Evolutionary conservation across 2,113 vertebrate species (phyloP).

Genomic region (Dissostichus mawsoni): DNA sequence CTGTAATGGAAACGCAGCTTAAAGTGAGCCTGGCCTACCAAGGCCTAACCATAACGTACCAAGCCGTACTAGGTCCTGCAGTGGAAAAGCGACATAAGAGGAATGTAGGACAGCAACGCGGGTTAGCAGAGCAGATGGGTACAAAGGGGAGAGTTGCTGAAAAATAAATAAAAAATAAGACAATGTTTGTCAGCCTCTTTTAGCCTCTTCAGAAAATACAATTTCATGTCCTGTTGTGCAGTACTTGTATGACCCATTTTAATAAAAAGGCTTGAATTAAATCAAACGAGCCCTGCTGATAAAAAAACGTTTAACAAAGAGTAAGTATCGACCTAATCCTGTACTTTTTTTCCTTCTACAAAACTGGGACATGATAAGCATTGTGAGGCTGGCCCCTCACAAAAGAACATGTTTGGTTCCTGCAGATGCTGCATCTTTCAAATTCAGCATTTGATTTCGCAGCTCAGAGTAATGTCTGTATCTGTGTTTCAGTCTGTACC

Average conservation of each 20-base stretch:
- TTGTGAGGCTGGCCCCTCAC: neutral
- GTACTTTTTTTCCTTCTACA: neutral
- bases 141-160: constrained; percentile 12
- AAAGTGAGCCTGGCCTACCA: too few relatives aligned
- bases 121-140: constrained; percentile 23
- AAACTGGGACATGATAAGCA: neutral
- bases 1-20: too few relatives aligned
- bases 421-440: neutral
- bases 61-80: too few relatives aligned
- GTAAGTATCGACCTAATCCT: too few relatives aligned
- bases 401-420: constrained; percentile 22
- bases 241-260: neutral
- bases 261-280: neutral
- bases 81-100: constrained; percentile 9
- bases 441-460: neutral
- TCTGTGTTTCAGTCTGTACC: constrained; percentile 33
- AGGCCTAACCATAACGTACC: too few relatives aligned
- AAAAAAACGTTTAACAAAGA: constrained; percentile 6
- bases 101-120: constrained; percentile 53
- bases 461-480: neutral
- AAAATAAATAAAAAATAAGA: constrained; percentile 35
- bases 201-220: neutral
- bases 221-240: neutral
- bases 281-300: neutral
- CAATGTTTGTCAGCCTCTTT: constrained; percentile 2